Evolutionary conservation across 2,113 vertebrate genomes (phyloP).

Genomic region (Brachyhypopomus occidentalis): DNA sequence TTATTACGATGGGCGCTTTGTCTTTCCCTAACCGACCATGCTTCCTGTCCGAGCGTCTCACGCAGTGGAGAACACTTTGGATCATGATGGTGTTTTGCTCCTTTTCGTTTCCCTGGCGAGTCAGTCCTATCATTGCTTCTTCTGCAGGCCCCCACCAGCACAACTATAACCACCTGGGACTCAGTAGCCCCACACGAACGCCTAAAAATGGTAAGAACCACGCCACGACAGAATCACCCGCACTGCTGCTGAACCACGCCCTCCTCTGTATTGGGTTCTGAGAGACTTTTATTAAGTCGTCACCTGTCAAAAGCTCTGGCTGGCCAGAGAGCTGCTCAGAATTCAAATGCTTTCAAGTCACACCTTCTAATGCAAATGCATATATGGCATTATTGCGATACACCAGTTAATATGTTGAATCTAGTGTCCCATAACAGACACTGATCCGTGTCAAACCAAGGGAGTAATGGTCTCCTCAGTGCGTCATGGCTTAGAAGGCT

Average conservation of each 20-base stretch:
- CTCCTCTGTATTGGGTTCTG: neutral
- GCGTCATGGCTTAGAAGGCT: too few relatives aligned
- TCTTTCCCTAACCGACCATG: constrained; percentile 20
- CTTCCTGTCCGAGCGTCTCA: constrained; percentile 25
- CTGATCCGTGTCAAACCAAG: too few relatives aligned
- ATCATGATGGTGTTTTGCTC: constrained; percentile 28
- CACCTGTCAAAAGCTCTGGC: neutral
- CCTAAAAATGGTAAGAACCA: constrained; percentile 91
- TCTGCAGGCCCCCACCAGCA: constrained; percentile 92
- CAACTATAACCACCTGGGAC: constrained; percentile 92
- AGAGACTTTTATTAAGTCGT: constrained; percentile 2
- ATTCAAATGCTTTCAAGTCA: constrained; percentile 3
- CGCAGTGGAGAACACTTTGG: constrained; percentile 5
- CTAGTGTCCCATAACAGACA: constrained; percentile 3
- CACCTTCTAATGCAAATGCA: neutral
- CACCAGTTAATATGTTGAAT: neutral
- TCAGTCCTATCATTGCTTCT: constrained; percentile 69
- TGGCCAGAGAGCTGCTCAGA: constrained; percentile 17
- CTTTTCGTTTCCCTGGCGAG: constrained; percentile 59
- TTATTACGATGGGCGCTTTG: constrained; percentile 4
- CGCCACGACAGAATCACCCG: neutral
- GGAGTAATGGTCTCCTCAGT: too few relatives aligned
- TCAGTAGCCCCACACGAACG: constrained; percentile 91
- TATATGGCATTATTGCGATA: neutral
- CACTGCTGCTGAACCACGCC: neutral